Evolutionary conservation across 2,113 vertebrate genomes (phyloP).

Genomic region (Mustela nigripes): DNA sequence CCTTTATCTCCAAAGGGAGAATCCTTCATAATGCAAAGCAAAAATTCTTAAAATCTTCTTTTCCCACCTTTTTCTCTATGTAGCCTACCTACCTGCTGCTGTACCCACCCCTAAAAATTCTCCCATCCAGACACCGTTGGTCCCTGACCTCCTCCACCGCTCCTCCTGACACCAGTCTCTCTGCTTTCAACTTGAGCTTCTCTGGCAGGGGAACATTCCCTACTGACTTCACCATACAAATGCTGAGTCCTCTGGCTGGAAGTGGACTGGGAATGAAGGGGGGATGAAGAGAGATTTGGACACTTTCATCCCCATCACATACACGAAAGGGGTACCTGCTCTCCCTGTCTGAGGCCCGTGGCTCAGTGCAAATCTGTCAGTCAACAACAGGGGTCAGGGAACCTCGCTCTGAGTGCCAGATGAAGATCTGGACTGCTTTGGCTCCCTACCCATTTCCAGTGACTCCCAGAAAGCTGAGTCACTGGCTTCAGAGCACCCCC

Average conservation of each 20-base stretch:
- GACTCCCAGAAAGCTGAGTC: not conserved
- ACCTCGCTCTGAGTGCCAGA: not conserved
- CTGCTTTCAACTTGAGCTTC: not conserved
- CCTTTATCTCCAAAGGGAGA: not conserved
- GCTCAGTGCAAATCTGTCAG: not conserved
- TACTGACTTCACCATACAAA: not conserved
- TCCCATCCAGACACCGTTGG: not conserved
- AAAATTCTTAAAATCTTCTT: not conserved
- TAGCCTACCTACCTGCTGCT: not conserved
- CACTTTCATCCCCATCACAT: not conserved
- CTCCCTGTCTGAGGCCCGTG: not conserved
- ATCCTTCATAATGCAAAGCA: not conserved
- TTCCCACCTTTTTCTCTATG: not conserved
- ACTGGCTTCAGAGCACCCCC: too few relatives aligned
- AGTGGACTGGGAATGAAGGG: accelerated
- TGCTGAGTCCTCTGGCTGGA: not conserved
- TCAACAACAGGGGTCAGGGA: not conserved
- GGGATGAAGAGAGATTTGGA: not conserved
- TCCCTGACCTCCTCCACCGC: not conserved
- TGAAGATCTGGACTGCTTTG: not conserved
- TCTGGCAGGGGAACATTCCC: not conserved
- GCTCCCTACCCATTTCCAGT: not conserved
- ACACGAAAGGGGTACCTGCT: not conserved
- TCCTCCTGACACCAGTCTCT: not conserved
- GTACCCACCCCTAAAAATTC: not conserved